Base-by-base conservation (phyloP, 2,113 vertebrate species). In the Cheilinus undulatus region DNA sequence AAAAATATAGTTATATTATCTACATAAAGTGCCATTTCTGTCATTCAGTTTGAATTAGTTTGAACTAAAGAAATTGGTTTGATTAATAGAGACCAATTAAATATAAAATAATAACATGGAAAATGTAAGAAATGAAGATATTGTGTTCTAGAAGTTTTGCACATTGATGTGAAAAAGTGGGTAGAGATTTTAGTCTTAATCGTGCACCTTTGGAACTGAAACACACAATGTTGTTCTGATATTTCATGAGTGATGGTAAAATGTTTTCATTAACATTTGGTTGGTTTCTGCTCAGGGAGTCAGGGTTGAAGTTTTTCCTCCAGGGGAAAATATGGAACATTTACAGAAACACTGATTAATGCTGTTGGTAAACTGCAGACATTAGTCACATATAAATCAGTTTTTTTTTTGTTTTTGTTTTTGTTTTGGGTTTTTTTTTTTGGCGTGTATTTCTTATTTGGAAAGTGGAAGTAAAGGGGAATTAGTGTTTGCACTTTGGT, bases 261-360 rank as follows among this genome's bases (percentile, higher is more conserved):
- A 43, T 20, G 34, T 49, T 38, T 24, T 70, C 49, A 13, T 76
- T 58, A 78, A 51, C 63, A 53, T 74, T 77, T 72, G 46, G 52
- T 73, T 52, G 0, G 64, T 26, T 74, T 68, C 67, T 45, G 75
- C 85, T 86, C 70, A 66, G 77, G 54, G 74, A 82, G 63, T 83
- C 69, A 36, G 65, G 48, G 32, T 53, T 40, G 50, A 83, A 73
- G 68, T 43, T 58, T 67, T 73, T 67, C 69, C 63, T 82, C 61
- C 24, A 26, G 67, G 59, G 57, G 40, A 43, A 67, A 84, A 83
- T 76, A 69, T 61, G 75, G 38, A 53, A 49, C 69, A 63, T 70
- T 79, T 49, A 87, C 40, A 42, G 32, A 7, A 34, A 34, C 32
- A 2, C 32, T 76, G 72, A 74, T 79, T 42, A 57, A 71, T 32